Evolutionary conservation across 2,888 invertebrate species (phyloP).

Genomic region (Mythimna lalbum): DNA sequence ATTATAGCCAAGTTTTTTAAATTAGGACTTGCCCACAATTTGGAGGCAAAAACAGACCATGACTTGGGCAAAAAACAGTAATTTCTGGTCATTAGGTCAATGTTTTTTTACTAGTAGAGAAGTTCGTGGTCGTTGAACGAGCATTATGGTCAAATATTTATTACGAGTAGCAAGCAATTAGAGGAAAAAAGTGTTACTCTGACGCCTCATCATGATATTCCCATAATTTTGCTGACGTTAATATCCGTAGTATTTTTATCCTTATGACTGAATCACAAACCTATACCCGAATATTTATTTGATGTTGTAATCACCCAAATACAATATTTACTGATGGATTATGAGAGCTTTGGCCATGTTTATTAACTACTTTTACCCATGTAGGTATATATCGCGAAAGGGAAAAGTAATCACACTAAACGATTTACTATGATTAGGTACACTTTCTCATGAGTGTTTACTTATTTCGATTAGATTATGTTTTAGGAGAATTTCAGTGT

Average conservation of each 20-base stretch:
- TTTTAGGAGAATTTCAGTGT: too few species aligned
- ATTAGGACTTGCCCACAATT: constrained; percentile 18
- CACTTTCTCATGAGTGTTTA: not conserved
- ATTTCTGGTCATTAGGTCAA: constrained; percentile 58
- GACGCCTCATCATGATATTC: not conserved
- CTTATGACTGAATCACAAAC: not conserved
- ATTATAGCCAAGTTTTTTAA: constrained; percentile 1
- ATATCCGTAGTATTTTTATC: not conserved
- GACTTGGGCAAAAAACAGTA: constrained; percentile 40
- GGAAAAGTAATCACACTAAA: constrained; percentile 27
- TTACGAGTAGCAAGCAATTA: constrained; percentile 10
- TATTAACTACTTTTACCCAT: not conserved
- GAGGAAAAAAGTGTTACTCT: not conserved
- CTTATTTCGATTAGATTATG: too few species aligned
- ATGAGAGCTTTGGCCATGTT: not conserved
- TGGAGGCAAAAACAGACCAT: constrained; percentile 44
- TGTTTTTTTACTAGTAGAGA: constrained; percentile 55
- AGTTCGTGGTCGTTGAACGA: constrained; percentile 22
- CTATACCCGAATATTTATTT: not conserved
- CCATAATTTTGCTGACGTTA: constrained; percentile 2
- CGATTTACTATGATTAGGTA: constrained; percentile 4
- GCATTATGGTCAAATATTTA: constrained; percentile 1
- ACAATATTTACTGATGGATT: constrained; percentile 5
- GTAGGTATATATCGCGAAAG: not conserved
- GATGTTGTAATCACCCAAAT: constrained; percentile 5